These are phyloP conservation scores for Eristalis pertinax DNA, from an alignment of 2,888 invertebrate species.

Conservation along the genomic window DNA sequence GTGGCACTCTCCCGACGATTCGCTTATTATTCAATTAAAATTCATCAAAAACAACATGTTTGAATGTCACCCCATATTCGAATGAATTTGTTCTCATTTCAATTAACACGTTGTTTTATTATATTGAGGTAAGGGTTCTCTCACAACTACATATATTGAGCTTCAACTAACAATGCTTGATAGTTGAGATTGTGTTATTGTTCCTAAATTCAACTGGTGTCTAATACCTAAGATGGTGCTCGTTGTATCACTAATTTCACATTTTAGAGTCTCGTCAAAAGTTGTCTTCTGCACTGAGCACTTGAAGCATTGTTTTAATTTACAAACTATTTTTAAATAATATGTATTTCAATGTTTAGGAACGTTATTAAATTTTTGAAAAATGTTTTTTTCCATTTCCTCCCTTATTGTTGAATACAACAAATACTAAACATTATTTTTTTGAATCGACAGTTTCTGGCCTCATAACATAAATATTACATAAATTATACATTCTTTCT, in stretches of 20 bases:
- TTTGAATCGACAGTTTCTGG: not conserved
- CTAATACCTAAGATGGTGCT: not conserved
- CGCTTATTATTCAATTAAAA: not conserved
- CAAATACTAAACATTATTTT: too few relatives aligned
- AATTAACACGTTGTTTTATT: not conserved
- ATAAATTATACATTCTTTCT: not conserved
- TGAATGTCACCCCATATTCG: too few relatives aligned
- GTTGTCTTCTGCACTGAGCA: too few relatives aligned
- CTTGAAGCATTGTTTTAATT: too few relatives aligned
- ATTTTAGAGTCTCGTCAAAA: too few relatives aligned
- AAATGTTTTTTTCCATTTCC: too few relatives aligned
- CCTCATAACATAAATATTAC: not conserved
- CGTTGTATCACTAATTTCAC: too few relatives aligned
- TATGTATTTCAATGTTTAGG: too few relatives aligned
- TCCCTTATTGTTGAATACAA: too few relatives aligned
- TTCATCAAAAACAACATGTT: not conserved
- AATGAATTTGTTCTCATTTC: not conserved
- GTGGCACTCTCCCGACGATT: not conserved
- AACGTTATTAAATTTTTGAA: too few relatives aligned
- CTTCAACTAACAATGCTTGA: not conserved
- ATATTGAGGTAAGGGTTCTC: not conserved
- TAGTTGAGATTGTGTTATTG: not conserved
- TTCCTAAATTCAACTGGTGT: not conserved
- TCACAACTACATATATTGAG: not conserved
- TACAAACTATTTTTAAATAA: too few relatives aligned